Evolutionary conservation across 1,140 invertebrate species (phyloP), one percentile per base, ranked within the genome.

Genomic region (Trinorchestia longiramus): DNA sequence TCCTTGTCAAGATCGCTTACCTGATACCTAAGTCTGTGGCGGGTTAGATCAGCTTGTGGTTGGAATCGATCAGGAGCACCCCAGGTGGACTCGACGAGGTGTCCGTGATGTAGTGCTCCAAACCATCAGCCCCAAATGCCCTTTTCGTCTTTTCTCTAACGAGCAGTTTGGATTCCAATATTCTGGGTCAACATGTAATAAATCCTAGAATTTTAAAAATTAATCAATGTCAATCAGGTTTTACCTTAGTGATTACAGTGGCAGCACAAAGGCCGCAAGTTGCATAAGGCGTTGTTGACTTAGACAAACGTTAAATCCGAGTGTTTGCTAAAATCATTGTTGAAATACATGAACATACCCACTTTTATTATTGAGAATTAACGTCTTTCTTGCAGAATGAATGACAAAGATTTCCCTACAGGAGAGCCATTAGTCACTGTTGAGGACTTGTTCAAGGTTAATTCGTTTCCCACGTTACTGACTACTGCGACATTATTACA

Each of bases 21-120:
- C 92, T 94, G 92, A 94, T 94, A 94, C 92, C 44, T 40, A 47
- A 94, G 92, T 44, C 92, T 47, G 92, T 45, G 92, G 92, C 92
- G 43, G 36, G 44, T 47, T 44, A 47, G 92, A 94, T 94, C 92
- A 45, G 92, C 92, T 45, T 94, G 92, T 94, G 92, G 92, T 94
- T 45, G 92, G 92, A 94, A 94, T 94, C 92, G 92, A 94, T 94
- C 92, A 94, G 92, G 92, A 94, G 92, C 92, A n/a, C 92, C 92
- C 92, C 92, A 47, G 92, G 92, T 47, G 92, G 36, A 94, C 92
- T 40, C 92, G 92, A 94, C 28, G 92, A 94, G 44, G 92, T 94
- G 92, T 94, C 92, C 41, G 92, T 94, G 92, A 94, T 94, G 92
- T 94, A 94, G 92, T 94, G 44, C 92, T 47, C 40, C 43, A 45